These are phyloP conservation scores for Hemaris fuciformis DNA, from an alignment of 2,888 invertebrate genomes.

Conservation along the genomic window DNA sequence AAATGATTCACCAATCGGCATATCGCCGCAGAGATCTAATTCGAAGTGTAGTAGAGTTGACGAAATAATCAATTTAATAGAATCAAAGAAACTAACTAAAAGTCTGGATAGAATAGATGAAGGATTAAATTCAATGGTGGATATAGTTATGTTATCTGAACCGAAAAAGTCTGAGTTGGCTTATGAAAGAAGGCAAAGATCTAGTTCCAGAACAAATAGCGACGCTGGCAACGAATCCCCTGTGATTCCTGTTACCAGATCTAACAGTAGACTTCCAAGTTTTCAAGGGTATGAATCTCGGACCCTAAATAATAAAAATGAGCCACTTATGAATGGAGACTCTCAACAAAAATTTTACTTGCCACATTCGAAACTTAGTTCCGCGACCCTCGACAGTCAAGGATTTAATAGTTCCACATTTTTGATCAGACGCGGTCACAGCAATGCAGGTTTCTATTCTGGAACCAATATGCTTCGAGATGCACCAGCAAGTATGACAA, in stretches of 20 bases:
- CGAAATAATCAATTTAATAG: conserved; percentile 79
- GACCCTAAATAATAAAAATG: conserved; percentile 50
- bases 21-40: conserved; percentile 52
- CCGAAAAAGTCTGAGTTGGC: conserved; percentile 70
- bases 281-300: conserved; percentile 52
- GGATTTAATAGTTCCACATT: conserved; percentile 78
- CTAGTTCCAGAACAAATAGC: conserved; percentile 65
- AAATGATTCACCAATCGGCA: conserved; percentile 57
- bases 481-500: conserved; percentile 75
- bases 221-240: conserved; percentile 66
- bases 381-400: conserved; percentile 58
- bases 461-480: conserved; percentile 77
- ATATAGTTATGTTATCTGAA: conserved; percentile 85
- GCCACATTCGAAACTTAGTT: conserved; percentile 57
- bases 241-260: conserved; percentile 58
- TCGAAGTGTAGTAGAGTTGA: conserved; percentile 70
- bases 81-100: conserved; percentile 85
- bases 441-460: conserved; percentile 84
- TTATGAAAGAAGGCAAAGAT: conserved; percentile 68
- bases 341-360: conserved; percentile 65
- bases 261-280: conserved; percentile 48
- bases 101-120: conserved; percentile 90
- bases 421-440: conserved; percentile 83
- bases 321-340: conserved; percentile 50
- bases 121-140: conserved; percentile 86